Base-by-base conservation (phyloP, 2,113 vertebrate genomes). In the Pterocles burchelli region DNA sequence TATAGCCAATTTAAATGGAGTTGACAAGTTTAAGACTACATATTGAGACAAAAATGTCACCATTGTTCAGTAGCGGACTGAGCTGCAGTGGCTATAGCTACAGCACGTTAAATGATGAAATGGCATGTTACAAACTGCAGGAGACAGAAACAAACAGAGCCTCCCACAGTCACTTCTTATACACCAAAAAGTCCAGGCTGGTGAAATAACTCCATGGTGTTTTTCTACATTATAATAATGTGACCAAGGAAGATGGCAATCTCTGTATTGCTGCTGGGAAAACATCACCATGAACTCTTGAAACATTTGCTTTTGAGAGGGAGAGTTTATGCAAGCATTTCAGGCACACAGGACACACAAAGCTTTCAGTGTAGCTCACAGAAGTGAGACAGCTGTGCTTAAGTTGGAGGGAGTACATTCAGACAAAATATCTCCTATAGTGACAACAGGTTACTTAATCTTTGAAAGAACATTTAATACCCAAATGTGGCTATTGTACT, bases 1-100 rank as follows among this genome's bases (percentile, higher is more conserved):
- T 78, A 72, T 79, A 96, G 84, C 92, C 29, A 94, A 92, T 97
- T 96, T 97, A 95, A 97, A 97, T 46, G 31, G 67, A 95, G 79
- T 71, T 96, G 97, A 97, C 95, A 97, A 91, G 91, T 95, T 97
- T 96, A 96, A 85, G 81, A 70, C 77, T 90, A 88, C 95, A 79
- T 28, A 93, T 67, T 11, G 76, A 93, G 89, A 83, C 45, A 90
- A 96, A 97, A 97, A 95, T 95, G 92, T 95, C 84, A 92, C 85
- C 66, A 93, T 91, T 97, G 94, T 97, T 94, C 95, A 61, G 81
- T 36, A 92, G 65, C 34, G 38, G 88, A 92, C 43, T 87, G 88
- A 95, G 79, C 65, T 95, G 92, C 91, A 88, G 89, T 93, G 76
- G 58, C 90, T 93, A 59, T 28, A 93, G 73, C 63, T 95, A 91